Percentiles rank a stretch among this genome's conserved stretches.
Conservation (phyloP, 2,113 vertebrate genomes). For the Oncorhynchus tshawytscha region DNA sequence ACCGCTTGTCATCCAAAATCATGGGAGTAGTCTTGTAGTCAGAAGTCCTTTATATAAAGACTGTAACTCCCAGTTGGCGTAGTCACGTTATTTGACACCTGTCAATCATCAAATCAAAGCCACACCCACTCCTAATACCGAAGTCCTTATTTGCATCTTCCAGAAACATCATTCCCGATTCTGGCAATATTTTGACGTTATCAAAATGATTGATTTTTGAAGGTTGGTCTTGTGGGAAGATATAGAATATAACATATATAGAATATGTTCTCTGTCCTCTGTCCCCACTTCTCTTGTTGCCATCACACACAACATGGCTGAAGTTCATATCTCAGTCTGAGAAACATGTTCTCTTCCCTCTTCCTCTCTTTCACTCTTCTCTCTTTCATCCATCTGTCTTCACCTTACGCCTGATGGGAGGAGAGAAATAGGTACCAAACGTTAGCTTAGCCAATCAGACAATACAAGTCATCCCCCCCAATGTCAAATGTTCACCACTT, state of each 20-base stretch:
- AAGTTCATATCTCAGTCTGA: background rate
- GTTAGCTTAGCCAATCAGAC: background rate
- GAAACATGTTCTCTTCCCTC: conserved; percentile 12
- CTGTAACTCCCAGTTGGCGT: background rate
- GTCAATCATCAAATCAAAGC: background rate
- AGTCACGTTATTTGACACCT: background rate
- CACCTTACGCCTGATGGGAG: conserved; percentile 62
- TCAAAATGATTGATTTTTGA: background rate
- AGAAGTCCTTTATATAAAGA: conserved; percentile 12
- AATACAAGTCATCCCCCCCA: background rate
- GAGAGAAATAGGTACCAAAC: background rate
- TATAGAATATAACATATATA: too few species aligned
- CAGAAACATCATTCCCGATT: background rate
- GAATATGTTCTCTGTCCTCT: background rate
- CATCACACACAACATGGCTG: background rate
- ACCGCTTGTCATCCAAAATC: conserved; percentile 41
- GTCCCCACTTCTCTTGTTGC: background rate
- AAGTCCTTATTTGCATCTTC: background rate
- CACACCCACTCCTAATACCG: background rate
- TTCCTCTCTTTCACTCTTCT: background rate
- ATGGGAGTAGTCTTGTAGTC: conserved; percentile 33
- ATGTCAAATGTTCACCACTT: background rate
- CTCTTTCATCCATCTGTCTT: conserved; percentile 15
- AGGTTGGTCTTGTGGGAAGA: background rate
- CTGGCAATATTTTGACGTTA: background rate